These are phyloP conservation scores for Semnopithecus entellus DNA, from an alignment of 2,113 vertebrate species.

Conservation along the genomic window DNA sequence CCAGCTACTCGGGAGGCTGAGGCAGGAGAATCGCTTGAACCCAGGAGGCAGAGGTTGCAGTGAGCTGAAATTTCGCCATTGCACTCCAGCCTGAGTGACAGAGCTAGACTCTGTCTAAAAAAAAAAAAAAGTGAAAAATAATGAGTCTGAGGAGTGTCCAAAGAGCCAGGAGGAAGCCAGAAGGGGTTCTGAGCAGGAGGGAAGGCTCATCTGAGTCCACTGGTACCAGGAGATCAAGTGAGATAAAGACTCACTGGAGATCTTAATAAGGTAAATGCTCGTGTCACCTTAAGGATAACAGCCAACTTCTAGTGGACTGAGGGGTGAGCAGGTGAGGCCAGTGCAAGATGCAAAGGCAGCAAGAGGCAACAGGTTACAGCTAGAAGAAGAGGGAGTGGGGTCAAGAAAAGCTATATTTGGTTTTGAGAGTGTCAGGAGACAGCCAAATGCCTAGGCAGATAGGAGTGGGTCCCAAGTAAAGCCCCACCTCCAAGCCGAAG, in stretches of 20 bases:
- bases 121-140: no score
- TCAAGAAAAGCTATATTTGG: not conserved
- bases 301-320: not conserved
- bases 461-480: no score
- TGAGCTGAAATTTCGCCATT: no score
- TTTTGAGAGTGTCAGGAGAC: not conserved
- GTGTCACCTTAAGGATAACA: accelerated
- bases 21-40: no score
- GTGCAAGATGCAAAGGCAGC: not conserved
- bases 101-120: no score
- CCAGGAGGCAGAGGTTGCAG: no score
- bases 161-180: not conserved
- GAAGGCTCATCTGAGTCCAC: not conserved
- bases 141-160: not conserved
- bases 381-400: no score
- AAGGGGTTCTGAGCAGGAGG: not conserved
- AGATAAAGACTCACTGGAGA: not conserved
- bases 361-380: not conserved
- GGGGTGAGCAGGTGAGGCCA: not conserved
- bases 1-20: no score
- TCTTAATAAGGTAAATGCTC: not conserved
- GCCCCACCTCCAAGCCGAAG: no score
- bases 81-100: no score
- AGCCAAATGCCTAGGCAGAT: no score
- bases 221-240: not conserved